These are phyloP conservation scores for Gryon sp. DNA, from an alignment of 1,140 invertebrate genomes.

Conservation along the genomic window DNA sequence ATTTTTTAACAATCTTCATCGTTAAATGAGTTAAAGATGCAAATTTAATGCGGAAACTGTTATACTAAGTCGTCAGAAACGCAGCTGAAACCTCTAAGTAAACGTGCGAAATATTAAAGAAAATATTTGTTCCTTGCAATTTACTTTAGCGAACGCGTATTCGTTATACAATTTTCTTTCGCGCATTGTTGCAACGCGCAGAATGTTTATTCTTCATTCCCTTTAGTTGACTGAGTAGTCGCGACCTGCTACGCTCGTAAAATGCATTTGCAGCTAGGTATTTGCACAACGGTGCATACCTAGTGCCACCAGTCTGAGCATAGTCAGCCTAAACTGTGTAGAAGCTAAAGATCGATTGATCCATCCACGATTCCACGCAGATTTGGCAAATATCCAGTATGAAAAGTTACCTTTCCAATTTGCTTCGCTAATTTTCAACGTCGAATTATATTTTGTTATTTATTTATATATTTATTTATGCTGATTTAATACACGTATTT, in stretches of 20 bases:
- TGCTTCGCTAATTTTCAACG: conserved; percentile 46
- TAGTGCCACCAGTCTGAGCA: conserved; percentile 34
- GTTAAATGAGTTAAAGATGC: no score
- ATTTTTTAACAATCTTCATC: no score
- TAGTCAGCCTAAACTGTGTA: conserved; percentile 7
- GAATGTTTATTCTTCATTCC: conserved; percentile 44
- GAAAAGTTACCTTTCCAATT: conserved; percentile 55
- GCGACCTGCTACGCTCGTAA: conserved; percentile 20
- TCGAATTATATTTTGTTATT: not conserved
- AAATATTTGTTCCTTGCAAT: conserved; percentile 1
- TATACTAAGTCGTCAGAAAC: no score
- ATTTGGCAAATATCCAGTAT: conserved; percentile 58
- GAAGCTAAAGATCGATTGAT: conserved; percentile 54
- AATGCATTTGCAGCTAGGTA: conserved; percentile 40
- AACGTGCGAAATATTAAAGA: conserved; percentile 7
- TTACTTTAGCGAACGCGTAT: conserved; percentile 2
- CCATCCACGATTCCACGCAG: conserved; percentile 40
- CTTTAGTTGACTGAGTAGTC: conserved; percentile 22
- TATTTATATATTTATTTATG: not conserved
- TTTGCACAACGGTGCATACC: conserved; percentile 40
- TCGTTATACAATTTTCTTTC: conserved; percentile 43
- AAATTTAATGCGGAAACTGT: no score
- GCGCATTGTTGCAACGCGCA: conserved; percentile 4
- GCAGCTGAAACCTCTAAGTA: no score
- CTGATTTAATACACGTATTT: no score